Evolutionary conservation across 53 echinoderm and acorn worm genomes (phyloP).

Genomic region (Luidia sarsii): DNA sequence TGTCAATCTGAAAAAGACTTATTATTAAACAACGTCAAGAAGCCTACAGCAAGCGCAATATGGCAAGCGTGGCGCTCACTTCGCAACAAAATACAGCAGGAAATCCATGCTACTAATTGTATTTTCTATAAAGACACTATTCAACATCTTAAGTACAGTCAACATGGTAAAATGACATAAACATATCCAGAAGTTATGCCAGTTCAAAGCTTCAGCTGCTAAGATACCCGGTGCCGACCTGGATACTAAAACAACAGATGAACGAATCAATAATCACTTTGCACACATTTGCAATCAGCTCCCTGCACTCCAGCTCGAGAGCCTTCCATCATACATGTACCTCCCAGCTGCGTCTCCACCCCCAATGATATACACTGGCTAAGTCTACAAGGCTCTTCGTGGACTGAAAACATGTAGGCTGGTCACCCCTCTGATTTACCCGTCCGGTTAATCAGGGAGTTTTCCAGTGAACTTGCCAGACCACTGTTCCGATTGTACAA

Average conservation of each 20-base stretch:
- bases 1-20: neutral
- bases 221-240: conserved; percentile 15
- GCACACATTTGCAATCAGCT: conserved; percentile 26
- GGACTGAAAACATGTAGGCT: conserved; percentile 10
- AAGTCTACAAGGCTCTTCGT: conserved; percentile 3
- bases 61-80: conserved; percentile 10
- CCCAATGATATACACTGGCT: conserved; percentile 19
- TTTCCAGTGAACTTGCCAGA: conserved; percentile 23
- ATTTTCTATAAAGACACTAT: conserved; percentile 28
- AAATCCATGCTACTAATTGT: conserved; percentile 35
- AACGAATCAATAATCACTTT: conserved; percentile 35
- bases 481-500: conserved; percentile 4
- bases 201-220: neutral
- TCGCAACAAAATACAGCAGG: conserved; percentile 44
- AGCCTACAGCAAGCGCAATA: neutral
- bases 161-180: conserved; percentile 45
- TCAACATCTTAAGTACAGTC: conserved; percentile 25
- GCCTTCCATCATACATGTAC: conserved; percentile 7
- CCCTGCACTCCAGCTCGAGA: neutral
- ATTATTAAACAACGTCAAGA: conserved; percentile 25
- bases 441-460: conserved; percentile 29
- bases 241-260: neutral
- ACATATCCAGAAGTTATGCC: conserved; percentile 28
- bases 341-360: conserved; percentile 20
- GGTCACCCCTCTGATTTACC: conserved; percentile 19